Percentiles rank a stretch among this genome's conserved stretches.
Evolutionary conservation across 1,140 invertebrate species (phyloP).

Genomic region (Drosophila ogumai): DNA sequence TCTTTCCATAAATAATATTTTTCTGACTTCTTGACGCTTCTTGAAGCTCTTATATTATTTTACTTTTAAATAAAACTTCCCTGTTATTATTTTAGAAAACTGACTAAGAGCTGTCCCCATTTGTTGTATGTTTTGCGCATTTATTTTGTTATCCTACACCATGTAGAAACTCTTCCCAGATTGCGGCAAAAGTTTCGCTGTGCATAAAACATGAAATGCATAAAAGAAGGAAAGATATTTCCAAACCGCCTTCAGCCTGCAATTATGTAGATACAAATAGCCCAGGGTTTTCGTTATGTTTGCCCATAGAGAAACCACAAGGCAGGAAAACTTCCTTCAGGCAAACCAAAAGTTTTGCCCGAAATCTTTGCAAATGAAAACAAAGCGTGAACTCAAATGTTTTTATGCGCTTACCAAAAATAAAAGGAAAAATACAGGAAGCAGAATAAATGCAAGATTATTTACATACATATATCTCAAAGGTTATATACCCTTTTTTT

Average conservation of each 20-base stretch:
- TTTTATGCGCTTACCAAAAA: conserved; percentile 48
- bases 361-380: conserved; percentile 37
- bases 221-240: conserved; percentile 32
- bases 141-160: conserved; percentile 2
- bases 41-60: not conserved
- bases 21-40: accelerated
- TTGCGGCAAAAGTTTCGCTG: conserved; percentile 25
- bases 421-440: conserved; percentile 1
- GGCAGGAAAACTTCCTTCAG: conserved; percentile 20
- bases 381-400: conserved; percentile 52
- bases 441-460: conserved; percentile 8
- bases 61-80: not conserved
- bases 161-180: not conserved
- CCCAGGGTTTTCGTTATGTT: conserved; percentile 2
- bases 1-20: not conserved
- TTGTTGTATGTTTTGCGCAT: not conserved
- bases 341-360: conserved; percentile 33
- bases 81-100: not conserved
- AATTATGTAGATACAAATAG: conserved; percentile 48
- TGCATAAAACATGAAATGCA: conserved; percentile 61
- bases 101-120: not conserved
- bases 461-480: not conserved
- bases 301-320: conserved; percentile 10
- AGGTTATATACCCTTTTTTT: conserved; percentile 5
- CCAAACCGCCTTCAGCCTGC: conserved; percentile 39